Base-by-base conservation (phyloP, 2,888 invertebrate species). In the Macrosoma leucophasiata region DNA sequence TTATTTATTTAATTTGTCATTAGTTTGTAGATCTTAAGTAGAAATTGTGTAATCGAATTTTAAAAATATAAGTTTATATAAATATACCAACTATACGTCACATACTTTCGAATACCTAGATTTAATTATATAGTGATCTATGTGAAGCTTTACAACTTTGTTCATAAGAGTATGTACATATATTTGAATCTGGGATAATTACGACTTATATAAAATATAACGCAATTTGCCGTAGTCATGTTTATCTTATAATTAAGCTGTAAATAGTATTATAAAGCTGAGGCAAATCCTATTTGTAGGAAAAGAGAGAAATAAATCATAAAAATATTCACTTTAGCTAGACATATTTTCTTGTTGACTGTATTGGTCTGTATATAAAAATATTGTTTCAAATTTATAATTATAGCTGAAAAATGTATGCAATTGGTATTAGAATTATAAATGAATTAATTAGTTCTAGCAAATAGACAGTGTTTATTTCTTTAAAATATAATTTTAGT, bases 121-220 rank as follows among this genome's bases (percentile, higher is more conserved):
- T n/a, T n/a, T n/a, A n/a, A n/a, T n/a, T n/a, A n/a, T n/a, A n/a
- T 71, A 74, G 69, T 67, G 58, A 69, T 66, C 58, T 64, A 56
- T 67, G 62, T 74, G 49, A 75, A 74, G 77, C 73, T 77, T 78
- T 78, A 77, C 65, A 60, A 54, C 59, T 46, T 70, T 58, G 57
- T 56, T 55, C 59, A 46, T 74, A 75, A 76, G 66, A 64, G 62
- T 82, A 79, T 82, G 81, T 37, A 79, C 73, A 77, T 54, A 62
- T 33, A 36, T 57, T 66, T 62, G 66, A 78, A 76, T 64, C 75
- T 70, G 82, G 82, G 82, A 84, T 84, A 78, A 76, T 74, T 84
- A 84, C 82, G 82, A 84, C 82, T 84, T 84, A 84, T 67, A 63
- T 82, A 84, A 75, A 48, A 36, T 58, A 45, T 69, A 71, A 69